Evolutionary conservation across 2,113 vertebrate genomes (phyloP).

Genomic region (Platysteira castanea): DNA sequence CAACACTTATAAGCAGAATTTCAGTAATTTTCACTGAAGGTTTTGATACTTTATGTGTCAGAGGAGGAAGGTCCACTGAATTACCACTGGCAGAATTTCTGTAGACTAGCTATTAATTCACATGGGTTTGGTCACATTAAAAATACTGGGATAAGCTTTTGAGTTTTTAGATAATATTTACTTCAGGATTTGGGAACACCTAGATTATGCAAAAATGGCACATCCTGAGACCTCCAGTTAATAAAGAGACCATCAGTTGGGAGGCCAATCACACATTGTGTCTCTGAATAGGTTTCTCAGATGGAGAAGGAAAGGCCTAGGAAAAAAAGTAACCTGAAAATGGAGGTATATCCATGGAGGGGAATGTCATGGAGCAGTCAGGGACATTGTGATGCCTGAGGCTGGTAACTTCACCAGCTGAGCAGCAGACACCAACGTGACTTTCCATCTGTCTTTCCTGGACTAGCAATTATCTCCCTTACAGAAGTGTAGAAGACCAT

Average conservation of each 20-base stretch:
- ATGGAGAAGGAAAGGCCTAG: not conserved
- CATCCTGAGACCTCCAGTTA: not conserved
- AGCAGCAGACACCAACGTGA: not conserved
- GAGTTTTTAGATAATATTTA: not conserved
- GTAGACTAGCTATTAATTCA: not conserved
- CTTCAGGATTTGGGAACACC: not conserved
- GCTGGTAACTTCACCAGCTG: not conserved
- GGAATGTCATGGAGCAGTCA: not conserved
- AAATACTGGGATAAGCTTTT: not conserved
- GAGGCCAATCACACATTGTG: not conserved
- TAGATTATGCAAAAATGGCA: not conserved
- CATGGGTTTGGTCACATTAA: not conserved
- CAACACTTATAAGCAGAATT: not conserved
- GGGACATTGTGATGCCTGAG: rapidly evolving
- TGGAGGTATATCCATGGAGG: not conserved
- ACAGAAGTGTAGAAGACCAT: not conserved
- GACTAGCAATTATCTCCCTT: not conserved
- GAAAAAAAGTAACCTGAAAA: not conserved
- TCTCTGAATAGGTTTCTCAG: not conserved
- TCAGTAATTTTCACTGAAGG: not conserved
- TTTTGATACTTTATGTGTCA: not conserved
- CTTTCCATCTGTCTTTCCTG: not conserved
- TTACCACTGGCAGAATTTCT: not conserved
- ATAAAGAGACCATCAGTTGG: not conserved
- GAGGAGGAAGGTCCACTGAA: not conserved